These are phyloP conservation scores for Leptosomus discolor DNA, from an alignment of 2,113 vertebrate genomes.

Conservation along the genomic window DNA sequence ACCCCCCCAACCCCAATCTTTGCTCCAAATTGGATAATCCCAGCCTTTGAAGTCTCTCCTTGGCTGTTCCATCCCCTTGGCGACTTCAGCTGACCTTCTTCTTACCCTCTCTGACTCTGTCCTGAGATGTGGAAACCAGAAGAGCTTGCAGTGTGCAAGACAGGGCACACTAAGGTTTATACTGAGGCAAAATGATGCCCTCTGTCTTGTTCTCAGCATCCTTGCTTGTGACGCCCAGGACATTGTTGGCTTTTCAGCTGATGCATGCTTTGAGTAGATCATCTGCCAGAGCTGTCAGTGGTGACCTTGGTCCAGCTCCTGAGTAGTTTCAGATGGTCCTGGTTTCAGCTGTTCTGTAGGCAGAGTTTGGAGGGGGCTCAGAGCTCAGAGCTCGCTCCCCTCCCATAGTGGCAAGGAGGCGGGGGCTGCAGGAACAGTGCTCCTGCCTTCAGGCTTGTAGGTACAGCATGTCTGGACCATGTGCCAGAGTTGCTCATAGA, in stretches of 20 bases:
- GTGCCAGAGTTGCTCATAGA: background rate
- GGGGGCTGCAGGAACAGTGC: background rate
- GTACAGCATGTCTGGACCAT: background rate
- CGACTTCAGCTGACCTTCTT: background rate
- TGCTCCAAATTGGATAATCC: background rate
- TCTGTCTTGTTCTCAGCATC: background rate
- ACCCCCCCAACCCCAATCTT: background rate
- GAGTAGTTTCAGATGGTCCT: fast-evolving
- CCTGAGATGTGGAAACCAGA: background rate
- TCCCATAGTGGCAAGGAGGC: background rate
- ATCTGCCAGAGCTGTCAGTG: background rate
- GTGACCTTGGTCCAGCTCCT: background rate
- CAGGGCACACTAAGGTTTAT: background rate
- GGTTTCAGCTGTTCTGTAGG: background rate
- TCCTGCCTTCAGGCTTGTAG: background rate
- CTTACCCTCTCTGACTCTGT: background rate
- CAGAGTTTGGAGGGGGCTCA: background rate
- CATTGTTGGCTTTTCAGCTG: background rate
- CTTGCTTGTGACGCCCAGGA: background rate
- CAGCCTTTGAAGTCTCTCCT: background rate
- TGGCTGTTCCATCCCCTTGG: background rate
- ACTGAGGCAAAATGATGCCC: background rate
- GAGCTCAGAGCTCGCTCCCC: background rate
- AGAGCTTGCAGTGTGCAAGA: background rate
- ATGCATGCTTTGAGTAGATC: background rate